These are phyloP conservation scores for Scotopteryx bipunctaria DNA, from an alignment of 2,888 invertebrate genomes.

Conservation along the genomic window DNA sequence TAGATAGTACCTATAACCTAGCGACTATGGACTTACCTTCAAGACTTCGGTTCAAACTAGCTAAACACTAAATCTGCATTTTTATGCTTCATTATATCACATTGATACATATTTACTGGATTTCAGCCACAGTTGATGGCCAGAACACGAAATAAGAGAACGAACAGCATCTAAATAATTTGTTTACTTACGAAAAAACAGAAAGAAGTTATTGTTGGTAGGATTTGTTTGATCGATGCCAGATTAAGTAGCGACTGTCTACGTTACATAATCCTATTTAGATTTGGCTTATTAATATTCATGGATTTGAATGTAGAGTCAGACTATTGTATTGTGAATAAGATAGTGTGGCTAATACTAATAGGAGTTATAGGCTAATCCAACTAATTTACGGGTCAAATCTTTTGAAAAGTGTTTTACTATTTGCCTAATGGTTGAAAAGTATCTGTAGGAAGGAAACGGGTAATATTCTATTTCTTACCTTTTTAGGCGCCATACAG, in stretches of 20 bases:
- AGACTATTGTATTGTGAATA: neutral
- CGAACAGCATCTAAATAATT: neutral
- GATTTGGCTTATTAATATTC: slow-evolving; percentile 20
- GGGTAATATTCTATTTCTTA: slow-evolving; percentile 42
- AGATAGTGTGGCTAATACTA: neutral
- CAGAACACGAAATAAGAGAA: neutral
- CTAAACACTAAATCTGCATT: neutral
- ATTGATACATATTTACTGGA: neutral
- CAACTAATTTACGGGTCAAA: slow-evolving; percentile 14
- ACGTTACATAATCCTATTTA: slow-evolving; percentile 31
- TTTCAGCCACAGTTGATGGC: neutral
- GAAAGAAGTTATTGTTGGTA: slow-evolving; percentile 5
- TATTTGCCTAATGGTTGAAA: neutral
- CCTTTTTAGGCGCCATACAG: slow-evolving; percentile 76
- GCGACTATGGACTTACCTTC: slow-evolving; percentile 24
- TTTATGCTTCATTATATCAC: neutral
- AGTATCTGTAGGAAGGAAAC: neutral
- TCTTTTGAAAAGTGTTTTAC: slow-evolving; percentile 1
- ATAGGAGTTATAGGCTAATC: slow-evolving; percentile 3
- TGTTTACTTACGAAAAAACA: slow-evolving; percentile 17
- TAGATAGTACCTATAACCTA: neutral
- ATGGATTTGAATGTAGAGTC: slow-evolving; percentile 8
- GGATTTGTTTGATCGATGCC: slow-evolving; percentile 37
- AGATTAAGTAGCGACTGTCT: slow-evolving; percentile 4
- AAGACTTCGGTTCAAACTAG: slow-evolving; percentile 7